These are phyloP conservation scores for Eremobia ochroleuca DNA, from an alignment of 2,888 invertebrate species.

Conservation along the genomic window DNA sequence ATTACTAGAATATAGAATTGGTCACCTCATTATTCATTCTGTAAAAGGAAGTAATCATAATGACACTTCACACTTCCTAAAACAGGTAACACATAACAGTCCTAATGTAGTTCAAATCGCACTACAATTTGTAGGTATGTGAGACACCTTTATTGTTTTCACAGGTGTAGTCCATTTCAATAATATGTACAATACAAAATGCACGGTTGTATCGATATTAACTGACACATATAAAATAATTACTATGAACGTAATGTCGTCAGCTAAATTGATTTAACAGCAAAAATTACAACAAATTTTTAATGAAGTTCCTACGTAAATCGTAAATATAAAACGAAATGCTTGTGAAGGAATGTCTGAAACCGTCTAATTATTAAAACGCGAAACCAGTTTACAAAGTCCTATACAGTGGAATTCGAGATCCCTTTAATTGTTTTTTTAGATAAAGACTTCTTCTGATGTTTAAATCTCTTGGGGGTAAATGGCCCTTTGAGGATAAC, in stretches of 20 bases:
- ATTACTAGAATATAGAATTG: slow-evolving; percentile 16
- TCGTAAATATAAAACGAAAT: slow-evolving; percentile 12
- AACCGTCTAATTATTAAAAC: slow-evolving; percentile 32
- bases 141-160: slow-evolving; percentile 37
- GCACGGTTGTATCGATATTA: slow-evolving; percentile 8
- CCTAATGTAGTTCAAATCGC: slow-evolving; percentile 16
- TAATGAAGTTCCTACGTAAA: neutral
- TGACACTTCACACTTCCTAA: slow-evolving; percentile 10
- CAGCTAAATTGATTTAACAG: neutral
- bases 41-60: slow-evolving; percentile 9
- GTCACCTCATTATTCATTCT: slow-evolving; percentile 22
- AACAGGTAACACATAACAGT: slow-evolving; percentile 1
- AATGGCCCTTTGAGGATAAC: slow-evolving; percentile 81
- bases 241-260: neutral
- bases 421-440: slow-evolving; percentile 70
- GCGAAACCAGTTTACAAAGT: slow-evolving; percentile 40
- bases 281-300: neutral
- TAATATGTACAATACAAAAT: slow-evolving; percentile 16
- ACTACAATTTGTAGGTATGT: neutral
- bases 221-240: slow-evolving; percentile 17
- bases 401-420: slow-evolving; percentile 49
- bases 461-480: slow-evolving; percentile 76
- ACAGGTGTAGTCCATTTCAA: slow-evolving; percentile 40
- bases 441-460: slow-evolving; percentile 73
- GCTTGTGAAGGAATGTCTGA: slow-evolving; percentile 23